Evolutionary conservation across 2,888 invertebrate species (phyloP).

Genomic region (Lordiphosa andalusiaca): DNA sequence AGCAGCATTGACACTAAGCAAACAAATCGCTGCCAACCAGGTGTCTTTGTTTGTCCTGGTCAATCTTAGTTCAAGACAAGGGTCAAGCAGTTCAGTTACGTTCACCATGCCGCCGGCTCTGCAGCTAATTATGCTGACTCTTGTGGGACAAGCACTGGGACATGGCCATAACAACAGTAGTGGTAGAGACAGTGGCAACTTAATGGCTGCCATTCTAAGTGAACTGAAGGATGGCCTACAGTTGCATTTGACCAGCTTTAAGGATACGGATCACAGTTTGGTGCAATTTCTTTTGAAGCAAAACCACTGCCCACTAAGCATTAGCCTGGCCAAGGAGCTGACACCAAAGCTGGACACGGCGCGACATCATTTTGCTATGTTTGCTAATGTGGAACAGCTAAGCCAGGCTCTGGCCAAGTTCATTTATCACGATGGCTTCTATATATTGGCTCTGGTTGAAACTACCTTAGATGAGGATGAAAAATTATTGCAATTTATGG

Average conservation of each 20-base stretch:
- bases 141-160: constrained; percentile 25
- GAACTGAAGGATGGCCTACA: constrained; percentile 49
- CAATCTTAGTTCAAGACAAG: constrained; percentile 31
- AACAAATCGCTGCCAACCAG: constrained; percentile 36
- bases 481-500: constrained; percentile 40
- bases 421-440: constrained; percentile 33
- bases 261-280: constrained; percentile 40
- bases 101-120: constrained; percentile 40
- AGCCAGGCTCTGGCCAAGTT: not conserved
- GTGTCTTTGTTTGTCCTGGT: constrained; percentile 40
- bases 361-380: constrained; percentile 44
- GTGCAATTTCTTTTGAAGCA: constrained; percentile 57
- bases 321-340: constrained; percentile 24
- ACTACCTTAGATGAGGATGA: constrained; percentile 5
- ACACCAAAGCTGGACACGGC: not conserved
- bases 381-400: constrained; percentile 19
- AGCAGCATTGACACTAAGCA: constrained; percentile 47
- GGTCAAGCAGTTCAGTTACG: constrained; percentile 34
- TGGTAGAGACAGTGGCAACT: constrained; percentile 8
- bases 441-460: constrained; percentile 39
- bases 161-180: constrained; percentile 13
- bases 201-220: constrained; percentile 37
- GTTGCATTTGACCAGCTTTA: constrained; percentile 42
- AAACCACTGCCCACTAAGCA: constrained; percentile 29
- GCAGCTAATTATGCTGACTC: constrained; percentile 50